Evolutionary conservation across 2,797 vertebrate genomes (phyloP), one percentile per base, ranked within the genome.

Genomic region (Lepilemur ruficaudatus): DNA sequence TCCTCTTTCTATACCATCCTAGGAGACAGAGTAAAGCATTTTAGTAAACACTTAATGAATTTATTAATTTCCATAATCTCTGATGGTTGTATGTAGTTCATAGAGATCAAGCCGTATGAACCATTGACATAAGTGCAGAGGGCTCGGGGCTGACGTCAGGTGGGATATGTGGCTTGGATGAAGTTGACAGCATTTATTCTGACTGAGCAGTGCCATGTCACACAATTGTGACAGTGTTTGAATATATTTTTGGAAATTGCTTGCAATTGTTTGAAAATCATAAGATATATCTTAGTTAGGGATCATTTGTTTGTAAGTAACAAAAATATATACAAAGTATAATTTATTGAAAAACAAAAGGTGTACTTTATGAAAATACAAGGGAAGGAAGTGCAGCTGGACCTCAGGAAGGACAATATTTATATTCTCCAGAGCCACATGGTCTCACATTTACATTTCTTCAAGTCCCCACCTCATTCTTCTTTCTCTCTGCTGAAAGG

Each of bases 101-200:
- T 5, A 72, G 69, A 70, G 20, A 69, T 13, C 8, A 82, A 75
- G 8, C 11, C 14, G 15, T 38, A 4, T 28, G 9, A 32, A 63
- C 43, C 50, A 35, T 11, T 76, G 23, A 50, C 2, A 11, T 65
- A 48, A 63, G 0, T 82, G 14, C 50, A 4, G 7, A 25, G 18
- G 30, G n/a, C 38, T 73, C 8, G 7, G 7, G 22, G 18, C 28
- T 41, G 30, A 55, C 43, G 43, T 65, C 41, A 12, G 50, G 6
- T 0, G 5, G 7, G n/a, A 80, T 11, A 13, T 0, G 0, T 38
- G 43, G 3, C 15, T 73, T 82, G 18, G 7, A 11, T 43, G 17
- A 80, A 41, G 20, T 59, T 3, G 13, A 28, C 15, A 41, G 28
- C 32, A 38, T 41, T 41, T 35, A 48, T 41, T 93, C n/a, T 57